phyloP scores from a whole-genome alignment of 2,888 invertebrate species.

The Rotaria magnacalcarata region DNA sequence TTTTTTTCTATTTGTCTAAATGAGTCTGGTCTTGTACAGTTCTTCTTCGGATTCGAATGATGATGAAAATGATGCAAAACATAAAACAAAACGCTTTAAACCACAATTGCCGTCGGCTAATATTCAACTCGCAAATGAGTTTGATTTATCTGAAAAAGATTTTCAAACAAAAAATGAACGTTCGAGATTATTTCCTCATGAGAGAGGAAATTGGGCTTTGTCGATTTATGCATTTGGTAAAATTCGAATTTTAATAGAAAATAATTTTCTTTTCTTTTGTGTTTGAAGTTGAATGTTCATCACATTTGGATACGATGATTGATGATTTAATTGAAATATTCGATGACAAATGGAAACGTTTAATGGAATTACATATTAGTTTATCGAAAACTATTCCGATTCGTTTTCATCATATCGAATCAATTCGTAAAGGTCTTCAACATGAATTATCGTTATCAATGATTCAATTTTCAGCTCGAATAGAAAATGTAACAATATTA shows the following conservation, averaged over 20 bases:
- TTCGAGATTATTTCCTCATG: background rate
- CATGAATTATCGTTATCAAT: background rate
- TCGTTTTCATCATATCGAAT: constrained; percentile 27
- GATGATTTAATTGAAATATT: constrained; percentile 4
- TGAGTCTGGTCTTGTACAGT: background rate
- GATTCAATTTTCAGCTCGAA: background rate
- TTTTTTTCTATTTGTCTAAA: too few species aligned
- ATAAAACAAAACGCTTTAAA: background rate
- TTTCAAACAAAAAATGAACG: background rate
- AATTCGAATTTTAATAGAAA: background rate
- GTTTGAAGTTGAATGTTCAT: background rate
- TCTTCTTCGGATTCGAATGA: background rate
- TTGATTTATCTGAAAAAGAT: background rate
- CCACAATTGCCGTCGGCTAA: background rate
- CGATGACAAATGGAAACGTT: background rate
- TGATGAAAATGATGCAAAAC: background rate
- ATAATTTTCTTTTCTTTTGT: background rate
- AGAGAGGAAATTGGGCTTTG: constrained; percentile 14
- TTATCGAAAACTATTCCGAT: constrained; percentile 28
- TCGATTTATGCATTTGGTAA: constrained; percentile 30
- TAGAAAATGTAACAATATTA: constrained; percentile 1
- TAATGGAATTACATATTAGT: background rate
- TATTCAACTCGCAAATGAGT: background rate
- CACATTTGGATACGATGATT: constrained; percentile 12
- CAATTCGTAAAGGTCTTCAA: background rate